Evolutionary conservation across 2,113 vertebrate species (phyloP).

Genomic region (Mastomys coucha): DNA sequence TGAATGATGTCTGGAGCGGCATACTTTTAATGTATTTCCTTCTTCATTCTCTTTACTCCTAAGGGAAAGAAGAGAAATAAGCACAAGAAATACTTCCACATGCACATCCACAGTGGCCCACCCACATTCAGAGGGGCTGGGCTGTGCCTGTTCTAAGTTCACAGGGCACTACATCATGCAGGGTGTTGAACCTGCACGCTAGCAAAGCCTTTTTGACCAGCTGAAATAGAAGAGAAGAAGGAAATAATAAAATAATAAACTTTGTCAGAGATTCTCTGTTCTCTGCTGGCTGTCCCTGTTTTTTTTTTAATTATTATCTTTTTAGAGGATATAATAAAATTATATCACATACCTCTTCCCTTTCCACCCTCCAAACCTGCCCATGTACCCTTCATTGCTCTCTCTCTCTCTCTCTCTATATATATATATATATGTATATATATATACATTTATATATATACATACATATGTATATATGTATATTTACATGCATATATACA

Average conservation of each 20-base stretch:
- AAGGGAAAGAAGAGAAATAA: not conserved
- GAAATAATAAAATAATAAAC: not conserved
- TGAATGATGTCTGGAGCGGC: constrained; percentile 24
- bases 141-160: constrained; percentile 6
- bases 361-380: no score
- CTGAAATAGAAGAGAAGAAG: not conserved
- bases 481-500: not conserved
- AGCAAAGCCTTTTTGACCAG: not conserved
- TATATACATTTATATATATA: no score
- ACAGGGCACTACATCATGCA: not conserved
- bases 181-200: not conserved
- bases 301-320: no score
- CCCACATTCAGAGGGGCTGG: not conserved
- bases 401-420: no score
- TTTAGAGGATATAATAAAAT: not conserved
- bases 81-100: not conserved
- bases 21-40: not conserved
- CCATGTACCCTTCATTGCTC: not conserved
- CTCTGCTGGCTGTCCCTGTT: not conserved
- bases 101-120: no score
- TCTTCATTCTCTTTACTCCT: constrained; percentile 44
- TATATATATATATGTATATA: no score
- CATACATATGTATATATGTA: not conserved
- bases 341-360: not conserved
- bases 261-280: not conserved